Evolutionary conservation across 1,140 invertebrate species (phyloP).

Genomic region (Drosophila miranda): DNA sequence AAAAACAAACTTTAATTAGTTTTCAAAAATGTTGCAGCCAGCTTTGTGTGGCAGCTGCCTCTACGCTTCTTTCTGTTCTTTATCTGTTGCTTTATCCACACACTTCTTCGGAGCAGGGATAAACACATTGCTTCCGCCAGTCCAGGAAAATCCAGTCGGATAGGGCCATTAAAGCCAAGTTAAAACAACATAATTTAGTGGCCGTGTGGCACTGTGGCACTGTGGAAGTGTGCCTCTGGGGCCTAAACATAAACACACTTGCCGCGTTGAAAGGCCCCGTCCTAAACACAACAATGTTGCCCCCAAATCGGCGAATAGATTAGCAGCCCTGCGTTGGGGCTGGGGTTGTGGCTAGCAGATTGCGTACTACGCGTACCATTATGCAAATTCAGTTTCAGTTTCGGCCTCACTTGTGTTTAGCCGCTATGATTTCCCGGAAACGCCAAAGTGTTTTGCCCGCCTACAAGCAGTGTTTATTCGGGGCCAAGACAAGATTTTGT

Average conservation of each 20-base stretch:
- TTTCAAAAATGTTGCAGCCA: too few relatives aligned
- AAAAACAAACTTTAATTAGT: background rate
- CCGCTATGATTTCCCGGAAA: constrained; percentile 6
- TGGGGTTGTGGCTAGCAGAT: constrained; percentile 17
- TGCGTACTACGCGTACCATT: constrained; percentile 15
- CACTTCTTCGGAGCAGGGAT: background rate
- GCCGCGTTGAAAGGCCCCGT: constrained; percentile 39
- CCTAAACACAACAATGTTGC: constrained; percentile 46
- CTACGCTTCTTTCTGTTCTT: too few relatives aligned
- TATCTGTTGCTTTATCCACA: constrained; percentile 15
- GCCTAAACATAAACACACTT: constrained; percentile 59
- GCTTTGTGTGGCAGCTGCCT: too few relatives aligned
- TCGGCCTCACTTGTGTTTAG: background rate
- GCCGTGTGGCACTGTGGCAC: background rate
- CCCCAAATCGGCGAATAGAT: constrained; percentile 32
- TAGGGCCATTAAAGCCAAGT: constrained; percentile 61
- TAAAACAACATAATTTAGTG: constrained; percentile 76
- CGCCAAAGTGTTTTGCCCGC: too few relatives aligned
- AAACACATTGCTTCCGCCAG: constrained; percentile 43
- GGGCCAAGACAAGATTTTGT: too few relatives aligned
- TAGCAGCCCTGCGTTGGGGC: background rate
- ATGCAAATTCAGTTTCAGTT: constrained; percentile 29
- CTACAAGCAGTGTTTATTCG: too few relatives aligned
- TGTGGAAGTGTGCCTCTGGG: constrained; percentile 16
- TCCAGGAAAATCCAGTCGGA: constrained; percentile 13